Conservation (phyloP, 2,888 invertebrate species). For the Cheilosia scutellata region DNA sequence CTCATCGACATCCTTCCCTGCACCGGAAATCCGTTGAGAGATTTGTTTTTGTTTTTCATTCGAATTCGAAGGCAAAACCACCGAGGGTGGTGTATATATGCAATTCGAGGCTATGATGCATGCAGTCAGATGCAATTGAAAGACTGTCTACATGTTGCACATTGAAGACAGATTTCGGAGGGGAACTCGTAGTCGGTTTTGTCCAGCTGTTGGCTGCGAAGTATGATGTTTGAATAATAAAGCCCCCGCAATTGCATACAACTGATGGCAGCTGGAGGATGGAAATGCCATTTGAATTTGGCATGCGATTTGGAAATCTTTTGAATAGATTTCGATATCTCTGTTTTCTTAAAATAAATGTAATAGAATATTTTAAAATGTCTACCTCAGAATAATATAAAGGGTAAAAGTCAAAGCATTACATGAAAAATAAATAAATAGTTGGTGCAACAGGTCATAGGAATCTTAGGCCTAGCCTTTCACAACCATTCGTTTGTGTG, state of each 20-base stretch:
- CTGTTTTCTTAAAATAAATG: background rate
- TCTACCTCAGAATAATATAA: too few species aligned
- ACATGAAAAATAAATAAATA: too few species aligned
- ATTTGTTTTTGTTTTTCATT: slow-evolving; percentile 53
- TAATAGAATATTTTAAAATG: too few species aligned
- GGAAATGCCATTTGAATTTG: background rate
- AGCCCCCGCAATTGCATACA: background rate
- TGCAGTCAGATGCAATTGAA: slow-evolving; percentile 36
- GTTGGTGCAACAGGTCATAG: too few species aligned
- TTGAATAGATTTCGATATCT: background rate
- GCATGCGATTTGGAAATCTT: background rate
- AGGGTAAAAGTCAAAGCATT: too few species aligned
- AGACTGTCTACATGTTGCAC: slow-evolving; percentile 51
- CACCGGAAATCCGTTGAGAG: slow-evolving; percentile 72
- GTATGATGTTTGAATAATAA: slow-evolving; percentile 21
- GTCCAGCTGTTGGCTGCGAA: slow-evolving; percentile 59
- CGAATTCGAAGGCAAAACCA: slow-evolving; percentile 43
- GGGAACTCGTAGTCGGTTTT: slow-evolving; percentile 2
- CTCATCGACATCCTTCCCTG: slow-evolving; percentile 43
- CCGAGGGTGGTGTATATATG: slow-evolving; percentile 31
- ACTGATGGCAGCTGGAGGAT: slow-evolving; percentile 27
- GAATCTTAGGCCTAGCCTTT: too few species aligned
- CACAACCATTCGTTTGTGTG: too few species aligned
- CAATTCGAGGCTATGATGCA: slow-evolving; percentile 38
- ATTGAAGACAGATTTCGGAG: slow-evolving; percentile 31